These are phyloP conservation scores for Pantala flavescens DNA, from an alignment of 1,140 invertebrate species.

Conservation along the genomic window DNA sequence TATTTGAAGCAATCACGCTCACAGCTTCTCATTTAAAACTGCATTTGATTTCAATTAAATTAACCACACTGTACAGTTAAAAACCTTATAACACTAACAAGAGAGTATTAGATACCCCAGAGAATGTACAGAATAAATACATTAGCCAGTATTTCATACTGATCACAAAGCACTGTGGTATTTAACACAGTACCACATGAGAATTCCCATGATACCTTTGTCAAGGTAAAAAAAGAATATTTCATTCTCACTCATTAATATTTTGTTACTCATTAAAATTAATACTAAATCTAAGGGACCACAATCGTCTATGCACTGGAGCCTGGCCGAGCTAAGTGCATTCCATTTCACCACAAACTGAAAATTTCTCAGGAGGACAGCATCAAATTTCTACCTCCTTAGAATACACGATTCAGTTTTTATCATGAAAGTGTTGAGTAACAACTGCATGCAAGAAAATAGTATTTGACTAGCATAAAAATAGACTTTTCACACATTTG, in stretches of 20 bases:
- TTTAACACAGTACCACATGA: neutral
- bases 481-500: constrained; percentile 10
- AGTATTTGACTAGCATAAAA: constrained; percentile 5
- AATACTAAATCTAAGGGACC: neutral
- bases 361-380: neutral
- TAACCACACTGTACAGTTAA: constrained; percentile 9
- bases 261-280: neutral
- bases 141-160: constrained; percentile 10
- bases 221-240: neutral
- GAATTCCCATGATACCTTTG: neutral
- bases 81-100: constrained; percentile 10
- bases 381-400: neutral
- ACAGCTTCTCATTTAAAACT: neutral
- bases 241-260: neutral
- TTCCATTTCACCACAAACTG: neutral
- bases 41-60: neutral
- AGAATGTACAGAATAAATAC: constrained; percentile 10
- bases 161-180: neutral
- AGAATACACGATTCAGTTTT: neutral
- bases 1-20: constrained; percentile 1
- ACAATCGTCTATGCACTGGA: neutral
- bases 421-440: neutral
- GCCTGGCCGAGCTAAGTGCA: neutral
- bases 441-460: constrained; percentile 9
- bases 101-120: constrained; percentile 5